A percentile compares a stretch with the other conserved stretches of the same genome.
Conservation (phyloP, 2,797 vertebrate species). For the Danio jaintianensis region DNA sequence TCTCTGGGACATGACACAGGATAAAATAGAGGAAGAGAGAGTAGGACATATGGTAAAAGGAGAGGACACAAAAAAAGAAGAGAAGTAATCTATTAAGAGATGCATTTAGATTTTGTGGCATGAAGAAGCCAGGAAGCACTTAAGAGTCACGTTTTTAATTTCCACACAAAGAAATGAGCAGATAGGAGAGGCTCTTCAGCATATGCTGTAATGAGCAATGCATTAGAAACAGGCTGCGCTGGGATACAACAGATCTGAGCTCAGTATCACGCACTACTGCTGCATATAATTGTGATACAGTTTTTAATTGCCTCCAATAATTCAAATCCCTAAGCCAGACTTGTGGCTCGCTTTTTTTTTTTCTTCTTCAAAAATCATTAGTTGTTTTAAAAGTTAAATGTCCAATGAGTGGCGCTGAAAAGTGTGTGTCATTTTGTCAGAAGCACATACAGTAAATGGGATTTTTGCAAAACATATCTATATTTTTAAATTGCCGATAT, state of each 20-base stretch:
- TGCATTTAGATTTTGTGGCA: slow-evolving; percentile 21
- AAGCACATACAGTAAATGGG: no score
- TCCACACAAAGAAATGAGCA: slow-evolving; percentile 41
- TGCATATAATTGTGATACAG: background rate
- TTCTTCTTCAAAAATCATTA: no score
- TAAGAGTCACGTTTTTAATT: slow-evolving; percentile 36
- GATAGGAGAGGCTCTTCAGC: slow-evolving; percentile 44
- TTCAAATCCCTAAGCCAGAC: background rate
- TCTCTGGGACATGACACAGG: background rate
- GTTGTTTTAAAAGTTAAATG: no score
- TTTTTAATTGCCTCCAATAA: background rate
- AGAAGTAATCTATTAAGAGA: background rate
- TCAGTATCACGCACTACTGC: background rate
- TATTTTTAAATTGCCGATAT: no score
- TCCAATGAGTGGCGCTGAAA: no score
- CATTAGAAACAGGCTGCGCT: slow-evolving; percentile 35
- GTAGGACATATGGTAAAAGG: background rate
- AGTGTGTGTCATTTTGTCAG: no score
- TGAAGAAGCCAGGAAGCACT: background rate
- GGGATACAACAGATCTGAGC: slow-evolving; percentile 14
- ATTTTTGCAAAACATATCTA: no score
- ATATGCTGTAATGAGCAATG: slow-evolving; percentile 51
- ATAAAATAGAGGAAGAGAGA: background rate
- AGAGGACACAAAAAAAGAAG: background rate
- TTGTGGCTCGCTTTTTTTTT: no score